phyloP scores from a whole-genome alignment of 2,888 invertebrate genomes.

The Cantharis rustica region DNA sequence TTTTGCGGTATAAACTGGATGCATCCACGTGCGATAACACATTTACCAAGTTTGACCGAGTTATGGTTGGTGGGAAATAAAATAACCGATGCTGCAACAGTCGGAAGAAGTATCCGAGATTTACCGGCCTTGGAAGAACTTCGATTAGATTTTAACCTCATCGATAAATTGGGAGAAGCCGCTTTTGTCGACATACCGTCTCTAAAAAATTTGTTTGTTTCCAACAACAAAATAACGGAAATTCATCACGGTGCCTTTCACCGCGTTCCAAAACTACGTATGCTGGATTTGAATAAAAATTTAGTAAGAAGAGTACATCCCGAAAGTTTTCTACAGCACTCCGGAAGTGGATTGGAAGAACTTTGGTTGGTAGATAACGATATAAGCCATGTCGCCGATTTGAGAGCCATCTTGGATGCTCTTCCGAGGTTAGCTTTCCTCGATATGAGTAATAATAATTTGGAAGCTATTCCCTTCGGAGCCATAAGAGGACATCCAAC shows the following conservation, averaged over 20 bases:
- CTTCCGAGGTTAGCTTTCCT: slow-evolving; percentile 77
- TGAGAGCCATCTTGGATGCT: slow-evolving; percentile 76
- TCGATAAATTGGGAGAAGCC: slow-evolving; percentile 74
- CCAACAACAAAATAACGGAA: slow-evolving; percentile 75
- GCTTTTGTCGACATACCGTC: slow-evolving; percentile 79
- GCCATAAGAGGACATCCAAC: slow-evolving; percentile 79
- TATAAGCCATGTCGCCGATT: slow-evolving; percentile 74
- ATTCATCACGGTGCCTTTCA: slow-evolving; percentile 82
- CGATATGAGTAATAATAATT: slow-evolving; percentile 77
- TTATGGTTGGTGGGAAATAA: slow-evolving; percentile 74
- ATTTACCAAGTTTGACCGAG: slow-evolving; percentile 70
- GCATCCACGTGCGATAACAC: slow-evolving; percentile 75
- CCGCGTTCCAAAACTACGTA: slow-evolving; percentile 72
- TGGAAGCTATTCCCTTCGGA: slow-evolving; percentile 79
- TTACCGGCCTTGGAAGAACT: slow-evolving; percentile 73
- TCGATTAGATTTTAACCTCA: slow-evolving; percentile 72
- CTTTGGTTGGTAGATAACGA: slow-evolving; percentile 77
- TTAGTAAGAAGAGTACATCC: slow-evolving; percentile 77
- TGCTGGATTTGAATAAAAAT: slow-evolving; percentile 78
- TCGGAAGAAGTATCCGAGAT: slow-evolving; percentile 78
- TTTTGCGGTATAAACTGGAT: slow-evolving; percentile 77
- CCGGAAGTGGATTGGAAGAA: slow-evolving; percentile 77
- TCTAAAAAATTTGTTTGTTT: slow-evolving; percentile 68
- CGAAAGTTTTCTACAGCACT: slow-evolving; percentile 78
- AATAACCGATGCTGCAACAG: slow-evolving; percentile 79